These are phyloP conservation scores for Halotydeus destructor DNA, from an alignment of 1,140 invertebrate species.

Conservation along the genomic window DNA sequence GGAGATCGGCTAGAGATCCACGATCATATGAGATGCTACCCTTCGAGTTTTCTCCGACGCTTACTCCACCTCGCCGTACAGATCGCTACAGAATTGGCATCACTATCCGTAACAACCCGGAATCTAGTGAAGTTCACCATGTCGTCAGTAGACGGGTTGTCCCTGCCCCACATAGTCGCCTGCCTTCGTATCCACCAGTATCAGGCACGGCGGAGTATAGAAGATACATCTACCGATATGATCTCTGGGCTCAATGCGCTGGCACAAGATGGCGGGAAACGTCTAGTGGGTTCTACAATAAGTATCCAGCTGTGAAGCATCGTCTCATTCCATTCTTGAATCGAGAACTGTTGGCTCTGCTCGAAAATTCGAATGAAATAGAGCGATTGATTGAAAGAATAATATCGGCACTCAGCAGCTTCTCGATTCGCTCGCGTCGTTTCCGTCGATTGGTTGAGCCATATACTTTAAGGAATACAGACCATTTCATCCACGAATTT, in stretches of 20 bases:
- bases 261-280: constrained; percentile 39
- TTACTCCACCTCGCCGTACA: no score
- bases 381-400: constrained; percentile 40
- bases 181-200: constrained; percentile 21
- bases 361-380: constrained; percentile 27
- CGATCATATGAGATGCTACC: neutral
- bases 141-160: neutral
- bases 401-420: constrained; percentile 40
- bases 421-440: constrained; percentile 45
- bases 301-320: constrained; percentile 51
- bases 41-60: no score
- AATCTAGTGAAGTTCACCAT: neutral
- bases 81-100: no score
- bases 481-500: constrained; percentile 72
- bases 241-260: constrained; percentile 45
- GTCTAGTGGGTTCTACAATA: constrained; percentile 43
- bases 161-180: no score
- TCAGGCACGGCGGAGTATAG: constrained; percentile 27
- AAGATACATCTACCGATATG: constrained; percentile 47
- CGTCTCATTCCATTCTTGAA: constrained; percentile 68
- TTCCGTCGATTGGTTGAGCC: constrained; percentile 36
- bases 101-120: constrained; percentile 1
- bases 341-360: constrained; percentile 51
- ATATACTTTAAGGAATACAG: constrained; percentile 23
- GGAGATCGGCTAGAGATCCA: no score